Conservation (phyloP, 2,888 invertebrate species). For the Sturmia bella region DNA sequence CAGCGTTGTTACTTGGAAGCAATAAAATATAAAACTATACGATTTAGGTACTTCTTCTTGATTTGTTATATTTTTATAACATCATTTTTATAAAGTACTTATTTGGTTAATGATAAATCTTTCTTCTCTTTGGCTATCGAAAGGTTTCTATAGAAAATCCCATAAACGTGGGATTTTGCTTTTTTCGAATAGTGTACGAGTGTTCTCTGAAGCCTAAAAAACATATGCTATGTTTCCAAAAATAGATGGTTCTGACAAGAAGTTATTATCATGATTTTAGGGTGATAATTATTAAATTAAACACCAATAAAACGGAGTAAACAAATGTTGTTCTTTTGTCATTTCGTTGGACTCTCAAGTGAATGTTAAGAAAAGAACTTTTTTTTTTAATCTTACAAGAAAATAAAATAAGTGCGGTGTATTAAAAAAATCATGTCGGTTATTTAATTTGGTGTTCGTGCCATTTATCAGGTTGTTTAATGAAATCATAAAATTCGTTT, state of each 20-base stretch:
- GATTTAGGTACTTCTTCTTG: background rate
- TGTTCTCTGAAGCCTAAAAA: too few relatives aligned
- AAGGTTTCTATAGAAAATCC: slow-evolving; percentile 30
- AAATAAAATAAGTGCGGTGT: too few relatives aligned
- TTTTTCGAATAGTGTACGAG: slow-evolving; percentile 15
- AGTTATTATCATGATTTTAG: background rate
- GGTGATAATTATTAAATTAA: slow-evolving; percentile 35
- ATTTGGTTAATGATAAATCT: slow-evolving; percentile 44
- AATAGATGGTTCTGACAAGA: background rate
- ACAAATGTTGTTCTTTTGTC: background rate
- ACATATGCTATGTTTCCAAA: background rate
- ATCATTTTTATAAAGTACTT: background rate
- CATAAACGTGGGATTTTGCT: slow-evolving; percentile 51
- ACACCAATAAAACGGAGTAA: background rate
- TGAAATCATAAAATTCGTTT: slow-evolving; percentile 23
- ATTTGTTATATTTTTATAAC: background rate
- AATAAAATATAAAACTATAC: background rate
- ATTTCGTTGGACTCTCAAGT: background rate
- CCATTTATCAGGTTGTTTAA: slow-evolving; percentile 37
- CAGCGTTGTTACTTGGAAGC: too few relatives aligned
- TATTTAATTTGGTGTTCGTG: slow-evolving; percentile 24
- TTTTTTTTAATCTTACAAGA: too few relatives aligned
- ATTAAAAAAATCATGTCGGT: background rate
- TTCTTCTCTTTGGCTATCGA: background rate
- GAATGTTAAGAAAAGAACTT: too few relatives aligned